Percentiles rank a stretch among this genome's conserved stretches.
phyloP scores from a whole-genome alignment of 2,888 invertebrate species.

The Drosophila heteroneura region DNA sequence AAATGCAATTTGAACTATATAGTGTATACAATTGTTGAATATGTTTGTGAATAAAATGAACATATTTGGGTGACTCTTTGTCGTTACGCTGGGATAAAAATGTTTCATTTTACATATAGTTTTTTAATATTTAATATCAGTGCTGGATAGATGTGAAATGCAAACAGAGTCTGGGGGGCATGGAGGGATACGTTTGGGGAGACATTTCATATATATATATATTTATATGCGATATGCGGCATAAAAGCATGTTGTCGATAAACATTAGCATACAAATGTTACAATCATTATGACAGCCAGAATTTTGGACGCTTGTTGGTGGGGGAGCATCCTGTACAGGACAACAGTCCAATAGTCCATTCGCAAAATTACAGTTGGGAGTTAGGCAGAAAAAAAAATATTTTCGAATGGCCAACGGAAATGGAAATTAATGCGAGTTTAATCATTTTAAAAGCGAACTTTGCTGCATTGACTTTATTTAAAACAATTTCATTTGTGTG shows the following conservation, averaged over 20 bases:
- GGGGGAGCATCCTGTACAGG: neutral
- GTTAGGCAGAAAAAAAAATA: neutral
- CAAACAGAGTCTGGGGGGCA: constrained; percentile 32
- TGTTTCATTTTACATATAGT: constrained; percentile 78
- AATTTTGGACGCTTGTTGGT: constrained; percentile 1
- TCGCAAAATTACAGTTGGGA: constrained; percentile 42
- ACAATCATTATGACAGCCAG: constrained; percentile 62
- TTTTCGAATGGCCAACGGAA: constrained; percentile 30
- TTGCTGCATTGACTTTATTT: constrained; percentile 69
- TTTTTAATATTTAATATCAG: constrained; percentile 79
- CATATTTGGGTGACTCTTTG: constrained; percentile 54
- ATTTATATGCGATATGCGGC: constrained; percentile 30
- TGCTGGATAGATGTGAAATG: constrained; percentile 56
- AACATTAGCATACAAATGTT: constrained; percentile 81
- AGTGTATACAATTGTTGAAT: constrained; percentile 28
- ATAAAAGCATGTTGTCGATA: constrained; percentile 75
- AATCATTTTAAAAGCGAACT: constrained; percentile 79
- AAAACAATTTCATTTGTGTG: constrained; percentile 70
- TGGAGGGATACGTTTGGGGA: neutral
- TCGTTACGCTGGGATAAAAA: constrained; percentile 70
- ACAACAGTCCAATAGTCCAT: constrained; percentile 35
- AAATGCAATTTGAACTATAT: neutral
- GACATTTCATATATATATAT: constrained; percentile 1
- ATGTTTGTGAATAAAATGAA: constrained; percentile 7
- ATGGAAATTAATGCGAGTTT: constrained; percentile 76